Evolutionary conservation across 2,888 invertebrate species (phyloP), one percentile per base, ranked within the genome.

Genomic region (Perizoma affinitatum): DNA sequence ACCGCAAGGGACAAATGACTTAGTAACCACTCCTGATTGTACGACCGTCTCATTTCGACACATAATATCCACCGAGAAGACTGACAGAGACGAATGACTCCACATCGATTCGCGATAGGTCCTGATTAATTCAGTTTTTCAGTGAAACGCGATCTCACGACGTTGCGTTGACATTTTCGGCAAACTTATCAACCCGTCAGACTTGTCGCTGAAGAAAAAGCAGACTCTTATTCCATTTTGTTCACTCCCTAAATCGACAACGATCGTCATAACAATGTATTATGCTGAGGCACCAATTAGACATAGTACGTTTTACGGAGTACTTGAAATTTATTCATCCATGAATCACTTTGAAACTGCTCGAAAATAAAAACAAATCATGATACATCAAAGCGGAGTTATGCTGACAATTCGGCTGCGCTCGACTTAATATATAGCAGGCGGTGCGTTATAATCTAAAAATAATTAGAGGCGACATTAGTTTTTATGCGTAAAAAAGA

Each of bases 401-500:
- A 92, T 91, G 91, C 91, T 90, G 90, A 91, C 91, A 88, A 92
- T 92, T 86, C 89, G 87, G 88, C 84, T 84, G 75, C 83, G 85
- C 83, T 82, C 82, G 84, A 82, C 88, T 84, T 88, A 90, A 90
- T 88, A 89, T 92, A 92, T 87, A 82, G 87, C 89, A 81, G 86
- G 84, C 90, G 90, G 88, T 88, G 84, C 87, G 90, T 88, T 90
- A 85, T 90, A 90, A 91, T 91, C 91, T 90, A 92, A 90, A 92
- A 92, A 92, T 92, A 92, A 92, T 92, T 91, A 92, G 89, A 88
- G 82, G 82, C 82, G 90, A 89, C 90, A 90, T 90, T 90, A 88
- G 91, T 92, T 91, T 91, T 92, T 90, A 89, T 86, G 86, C 87
- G 86, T 91, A 90, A 91, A 92, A 90, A 90, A 90, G 86, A 87